Evolutionary conservation across 2,113 vertebrate species (phyloP).

Genomic region (Pygoscelis adeliae): DNA sequence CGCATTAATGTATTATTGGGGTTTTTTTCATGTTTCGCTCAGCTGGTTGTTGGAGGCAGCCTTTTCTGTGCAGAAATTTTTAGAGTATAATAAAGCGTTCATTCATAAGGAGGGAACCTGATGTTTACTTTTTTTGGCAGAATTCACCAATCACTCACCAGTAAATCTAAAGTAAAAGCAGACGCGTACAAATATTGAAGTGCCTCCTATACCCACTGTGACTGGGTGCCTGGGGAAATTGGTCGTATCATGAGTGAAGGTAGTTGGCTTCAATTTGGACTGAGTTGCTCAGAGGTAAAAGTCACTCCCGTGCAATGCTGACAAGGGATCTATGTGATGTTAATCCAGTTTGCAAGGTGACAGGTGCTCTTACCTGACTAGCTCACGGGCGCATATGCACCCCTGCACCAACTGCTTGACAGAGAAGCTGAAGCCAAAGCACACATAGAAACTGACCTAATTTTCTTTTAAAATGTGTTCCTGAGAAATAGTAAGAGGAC

Average conservation of each 20-base stretch:
- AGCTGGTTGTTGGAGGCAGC: conserved; percentile 6
- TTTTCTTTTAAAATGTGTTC: neutral
- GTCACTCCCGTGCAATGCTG: neutral
- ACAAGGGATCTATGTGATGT: neutral
- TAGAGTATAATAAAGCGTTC: conserved; percentile 51
- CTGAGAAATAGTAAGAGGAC: neutral
- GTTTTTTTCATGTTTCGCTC: neutral
- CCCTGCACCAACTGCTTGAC: neutral
- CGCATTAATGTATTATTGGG: neutral
- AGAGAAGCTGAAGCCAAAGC: neutral
- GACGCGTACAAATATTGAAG: neutral
- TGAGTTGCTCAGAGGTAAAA: neutral
- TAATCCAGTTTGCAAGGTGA: neutral
- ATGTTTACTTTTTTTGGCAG: conserved; percentile 60
- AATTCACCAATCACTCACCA: conserved; percentile 33
- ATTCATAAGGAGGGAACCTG: conserved; percentile 48
- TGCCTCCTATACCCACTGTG: neutral
- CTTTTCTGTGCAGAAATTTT: conserved; percentile 14
- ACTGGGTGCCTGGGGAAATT: neutral
- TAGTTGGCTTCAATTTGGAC: neutral
- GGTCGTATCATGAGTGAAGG: fast-evolving
- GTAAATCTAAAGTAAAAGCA: conserved; percentile 52
- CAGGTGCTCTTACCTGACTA: neutral
- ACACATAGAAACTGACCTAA: neutral
- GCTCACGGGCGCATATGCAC: fast-evolving